Conservation (phyloP, 2,113 vertebrate genomes). For the mouse (Mus musculus) region DNA sequence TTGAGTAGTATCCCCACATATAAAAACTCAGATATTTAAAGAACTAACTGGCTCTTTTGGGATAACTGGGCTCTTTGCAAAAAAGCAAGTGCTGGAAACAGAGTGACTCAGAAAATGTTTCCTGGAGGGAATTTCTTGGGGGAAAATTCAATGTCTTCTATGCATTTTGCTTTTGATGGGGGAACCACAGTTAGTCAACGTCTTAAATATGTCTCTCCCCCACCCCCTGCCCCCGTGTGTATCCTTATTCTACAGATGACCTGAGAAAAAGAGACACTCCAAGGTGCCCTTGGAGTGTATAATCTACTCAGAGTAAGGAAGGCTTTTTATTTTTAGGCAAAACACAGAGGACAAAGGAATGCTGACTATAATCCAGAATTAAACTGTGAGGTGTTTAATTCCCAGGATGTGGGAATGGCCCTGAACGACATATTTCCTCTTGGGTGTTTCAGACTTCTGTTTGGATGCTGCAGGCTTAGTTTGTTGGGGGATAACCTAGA, state of each 20-base stretch:
- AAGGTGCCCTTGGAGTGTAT: background rate
- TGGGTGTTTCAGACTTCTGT: conserved; percentile 16
- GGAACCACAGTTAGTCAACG: background rate
- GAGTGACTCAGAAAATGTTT: conserved; percentile 28
- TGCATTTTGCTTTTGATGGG: background rate
- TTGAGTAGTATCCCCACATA: background rate
- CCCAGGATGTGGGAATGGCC: background rate
- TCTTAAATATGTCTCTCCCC: too few species aligned
- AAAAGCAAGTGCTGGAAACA: background rate
- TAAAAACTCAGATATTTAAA: conserved; percentile 31
- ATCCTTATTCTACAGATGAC: background rate
- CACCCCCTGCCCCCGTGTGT: background rate
- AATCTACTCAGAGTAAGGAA: conserved; percentile 19
- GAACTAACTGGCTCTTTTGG: background rate
- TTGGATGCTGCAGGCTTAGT: conserved; percentile 23
- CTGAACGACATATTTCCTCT: background rate
- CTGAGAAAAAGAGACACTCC: background rate
- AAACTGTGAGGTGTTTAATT: conserved; percentile 7
- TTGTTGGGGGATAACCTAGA: background rate
- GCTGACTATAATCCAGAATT: background rate
- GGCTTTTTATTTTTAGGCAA: conserved; percentile 53
- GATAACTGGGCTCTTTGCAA: conserved; percentile 1
- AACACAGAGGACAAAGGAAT: conserved; percentile 26
- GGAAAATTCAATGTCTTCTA: background rate
- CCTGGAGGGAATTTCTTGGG: conserved; percentile 6